These are phyloP conservation scores for Lepidurus couesii DNA, from an alignment of 1,140 invertebrate genomes.

Conservation along the genomic window DNA sequence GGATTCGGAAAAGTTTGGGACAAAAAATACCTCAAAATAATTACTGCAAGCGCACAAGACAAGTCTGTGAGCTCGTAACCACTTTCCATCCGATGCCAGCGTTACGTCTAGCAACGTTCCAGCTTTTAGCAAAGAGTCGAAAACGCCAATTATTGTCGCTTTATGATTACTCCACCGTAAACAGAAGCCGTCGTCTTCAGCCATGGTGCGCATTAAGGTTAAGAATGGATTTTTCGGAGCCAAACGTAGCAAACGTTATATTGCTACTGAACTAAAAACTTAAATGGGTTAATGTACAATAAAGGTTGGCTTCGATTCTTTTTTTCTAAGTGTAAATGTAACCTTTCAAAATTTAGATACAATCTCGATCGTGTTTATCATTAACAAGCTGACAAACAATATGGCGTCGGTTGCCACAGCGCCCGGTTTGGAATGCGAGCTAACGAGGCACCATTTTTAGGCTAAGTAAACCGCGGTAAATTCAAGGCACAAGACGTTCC, in stretches of 20 bases:
- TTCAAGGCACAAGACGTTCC: not conserved
- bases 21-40: conserved; percentile 76
- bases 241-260: no score
- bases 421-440: not conserved
- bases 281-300: no score
- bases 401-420: conserved; percentile 5
- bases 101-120: conserved; percentile 89
- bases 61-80: conserved; percentile 86
- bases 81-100: conserved; percentile 82
- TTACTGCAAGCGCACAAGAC: conserved; percentile 88
- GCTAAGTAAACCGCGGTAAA: not conserved
- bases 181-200: conserved; percentile 83
- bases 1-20: not conserved
- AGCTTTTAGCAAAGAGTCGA: conserved; percentile 82
- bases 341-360: not conserved
- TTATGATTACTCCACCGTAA: conserved; percentile 92
- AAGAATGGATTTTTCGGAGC: not conserved
- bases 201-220: conserved; percentile 39
- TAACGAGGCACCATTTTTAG: not conserved
- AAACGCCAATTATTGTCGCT: conserved; percentile 81
- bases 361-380: not conserved
- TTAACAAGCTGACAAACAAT: not conserved
- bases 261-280: no score
- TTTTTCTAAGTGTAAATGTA: no score
- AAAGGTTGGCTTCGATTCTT: no score